Evolutionary conservation across 2,888 invertebrate species (phyloP), one percentile per base, ranked within the genome.

Genomic region (Scotopteryx bipunctaria): DNA sequence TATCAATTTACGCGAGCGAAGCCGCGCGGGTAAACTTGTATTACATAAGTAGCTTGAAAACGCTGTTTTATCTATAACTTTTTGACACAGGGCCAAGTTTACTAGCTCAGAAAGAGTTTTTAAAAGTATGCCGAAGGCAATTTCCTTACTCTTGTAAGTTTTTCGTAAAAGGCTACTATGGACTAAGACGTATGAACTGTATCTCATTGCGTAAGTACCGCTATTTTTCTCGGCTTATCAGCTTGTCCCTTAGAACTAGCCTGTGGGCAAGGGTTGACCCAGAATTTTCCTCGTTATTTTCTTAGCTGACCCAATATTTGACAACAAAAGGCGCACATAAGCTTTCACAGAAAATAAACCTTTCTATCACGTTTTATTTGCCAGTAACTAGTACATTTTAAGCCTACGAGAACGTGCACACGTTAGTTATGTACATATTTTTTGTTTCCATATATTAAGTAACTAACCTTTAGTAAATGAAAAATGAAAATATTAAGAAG

Each of bases 221-320:
- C 47, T 57, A 65, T 64, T 69, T 66, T 59, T 69, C 61, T 49
- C 56, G 57, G 60, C 56, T 65, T 64, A 66, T 69, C 68, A 62
- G 66, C 60, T 62, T 37, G 46, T 33, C 59, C 55, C 65, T 61
- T 60, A 65, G 61, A 68, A 71, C 57, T 49, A 61, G 50, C 67
- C 67, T 63, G 44, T 52, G 54, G 63, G 67, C 61, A 64, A 63
- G 63, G 63, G 56, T 67, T 64, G 59, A 59, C 61, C 59, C 48
- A 60, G 57, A 55, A 59, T 60, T 60, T 58, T 43, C 32, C 43
- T 48, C 40, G 55, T 58, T 58, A 63, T 60, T 58, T 63, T 51
- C 59, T 50, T 42, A 40, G 45, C 47, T 33, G 31, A 37, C 55
- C 50, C 45, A 49, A 55, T 64, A 66, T 67, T 59, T 55, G 58